Evolutionary conservation across 2,888 invertebrate species (phyloP), one percentile per base, ranked within the genome.

Genomic region (Taphrorychus bicolor): DNA sequence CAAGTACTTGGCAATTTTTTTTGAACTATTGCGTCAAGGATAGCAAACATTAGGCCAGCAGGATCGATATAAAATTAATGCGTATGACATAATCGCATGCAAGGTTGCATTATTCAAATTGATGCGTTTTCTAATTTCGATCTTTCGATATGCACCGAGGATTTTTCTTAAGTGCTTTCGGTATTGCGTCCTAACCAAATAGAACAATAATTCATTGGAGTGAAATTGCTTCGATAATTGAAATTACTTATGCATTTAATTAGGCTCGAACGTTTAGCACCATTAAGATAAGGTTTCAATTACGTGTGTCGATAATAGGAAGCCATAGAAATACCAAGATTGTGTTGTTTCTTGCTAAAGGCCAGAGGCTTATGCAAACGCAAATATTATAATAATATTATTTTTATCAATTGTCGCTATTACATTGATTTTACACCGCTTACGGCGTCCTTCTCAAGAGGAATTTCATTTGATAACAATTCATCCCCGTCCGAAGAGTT

Each of bases 251-350:
- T 18, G 45, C 45, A 58, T 18, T 45, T 45, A 58, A 58, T 58
- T 4, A 58, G 18, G 23, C 45, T 21, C 45, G 22, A 58, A 58
- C 17, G 2, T 19, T 57, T 58, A 45, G 45, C 42, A 17, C 19
- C 45, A 21, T 58, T 42, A 45, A 58, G 58, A 58, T 58, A 58
- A 58, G n/a, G 18, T 58, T 58, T 42, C 58, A 58, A 58, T 58
- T 58, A 58, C 7, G 5, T 7, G n/a, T 19, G 40, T 21, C 58
- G 45, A 58, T 58, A 42, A 58, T 3, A 58, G 45, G 45, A 49
- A 49, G 32, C 14, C 14, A 58, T 58, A 58, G n/a, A n/a, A n/a
- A n/a, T n/a, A n/a, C n/a, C n/a, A n/a, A n/a, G n/a, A n/a, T n/a
- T n/a, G n/a, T n/a, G n/a, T n/a, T n/a, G n/a, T n/a, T n/a, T n/a